Base-by-base conservation (phyloP, 2,113 vertebrate genomes). In the Amblyopsis rosae region DNA sequence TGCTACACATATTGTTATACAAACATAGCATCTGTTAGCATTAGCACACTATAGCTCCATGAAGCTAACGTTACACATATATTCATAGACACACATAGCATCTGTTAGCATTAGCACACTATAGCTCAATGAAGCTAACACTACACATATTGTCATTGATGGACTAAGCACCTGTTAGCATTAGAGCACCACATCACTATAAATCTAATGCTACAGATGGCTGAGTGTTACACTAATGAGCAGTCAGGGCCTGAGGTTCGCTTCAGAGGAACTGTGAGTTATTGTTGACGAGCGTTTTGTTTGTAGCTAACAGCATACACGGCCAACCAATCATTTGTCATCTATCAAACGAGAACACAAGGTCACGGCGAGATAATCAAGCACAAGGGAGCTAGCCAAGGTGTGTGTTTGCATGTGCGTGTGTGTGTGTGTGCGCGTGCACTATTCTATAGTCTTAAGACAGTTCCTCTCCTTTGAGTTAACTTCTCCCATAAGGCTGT, bases 121-220 rank as follows among this genome's bases (percentile, higher is more conserved):
- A 63, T 53, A 81, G 70, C 60, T 67, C 73, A 9, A 26, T 26
- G 26, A 26, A 26, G 79, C 75, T 70, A 71, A 80, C 66, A 62
- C 1, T 26, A 60, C 83, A 55, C 80, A 86, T 87, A 84, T 82
- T 88, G 86, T 85, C 65, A 6, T 65, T 67, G 69, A 26, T 77
- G 26, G 66, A 41, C 58, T 77, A 41, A 41, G 81, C 80, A 87
- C 82, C 79, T 84, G 86, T 60, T 75, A 46, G 58, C 79, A 77
- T 72, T 75, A 73, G 75, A 75, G 65, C 69, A 26, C 6, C 72
- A 60, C 71, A 58, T 59, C 76, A 26, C 67, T 75, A 63, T 78
- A 76, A 72, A 82, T 73, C 69, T 87, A 69, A 81, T 82, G 85
- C 72, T 89, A 79, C 85, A 91, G 82, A 88, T 88, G 86, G 86